Evolutionary conservation across 2,888 invertebrate genomes (phyloP).

Genomic region (Neoscelio sp.): DNA sequence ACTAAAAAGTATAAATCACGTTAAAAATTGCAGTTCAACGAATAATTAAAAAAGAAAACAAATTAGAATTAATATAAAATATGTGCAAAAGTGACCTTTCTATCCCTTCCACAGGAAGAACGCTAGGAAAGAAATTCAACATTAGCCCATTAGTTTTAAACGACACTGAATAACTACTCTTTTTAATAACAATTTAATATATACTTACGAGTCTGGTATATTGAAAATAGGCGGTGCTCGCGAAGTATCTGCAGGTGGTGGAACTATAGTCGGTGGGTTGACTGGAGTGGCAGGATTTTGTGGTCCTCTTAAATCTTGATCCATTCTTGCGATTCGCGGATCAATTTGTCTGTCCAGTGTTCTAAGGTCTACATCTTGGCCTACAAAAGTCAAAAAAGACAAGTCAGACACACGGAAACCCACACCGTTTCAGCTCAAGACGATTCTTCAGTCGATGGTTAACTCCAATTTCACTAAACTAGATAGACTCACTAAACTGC

Average conservation of each 20-base stretch:
- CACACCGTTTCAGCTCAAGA: too few species aligned
- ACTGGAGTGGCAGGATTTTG: conserved; percentile 77
- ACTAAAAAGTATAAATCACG: conserved; percentile 60
- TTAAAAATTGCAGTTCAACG: too few species aligned
- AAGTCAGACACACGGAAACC: too few species aligned
- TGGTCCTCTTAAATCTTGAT: conserved; percentile 91
- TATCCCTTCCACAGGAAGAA: conserved; percentile 81
- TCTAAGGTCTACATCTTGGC: conserved; percentile 86
- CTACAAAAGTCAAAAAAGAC: conserved; percentile 80
- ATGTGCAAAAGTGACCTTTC: conserved; percentile 76
- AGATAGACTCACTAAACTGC: too few species aligned
- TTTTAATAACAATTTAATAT: conserved; percentile 5
- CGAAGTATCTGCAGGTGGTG: conserved; percentile 70
- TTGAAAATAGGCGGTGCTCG: conserved; percentile 77
- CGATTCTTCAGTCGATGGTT: too few species aligned
- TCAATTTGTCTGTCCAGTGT: conserved; percentile 84
- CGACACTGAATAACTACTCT: neutral
- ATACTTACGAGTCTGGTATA: conserved; percentile 78
- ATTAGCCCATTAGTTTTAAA: conserved; percentile 25
- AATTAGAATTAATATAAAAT: neutral
- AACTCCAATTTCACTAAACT: too few species aligned
- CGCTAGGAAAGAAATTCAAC: conserved; percentile 71
- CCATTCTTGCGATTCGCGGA: conserved; percentile 85
- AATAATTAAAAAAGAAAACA: too few species aligned
- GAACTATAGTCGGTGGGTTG: conserved; percentile 72